Evolutionary conservation across 2,113 vertebrate species (phyloP).

Genomic region (Indicator indicator): DNA sequence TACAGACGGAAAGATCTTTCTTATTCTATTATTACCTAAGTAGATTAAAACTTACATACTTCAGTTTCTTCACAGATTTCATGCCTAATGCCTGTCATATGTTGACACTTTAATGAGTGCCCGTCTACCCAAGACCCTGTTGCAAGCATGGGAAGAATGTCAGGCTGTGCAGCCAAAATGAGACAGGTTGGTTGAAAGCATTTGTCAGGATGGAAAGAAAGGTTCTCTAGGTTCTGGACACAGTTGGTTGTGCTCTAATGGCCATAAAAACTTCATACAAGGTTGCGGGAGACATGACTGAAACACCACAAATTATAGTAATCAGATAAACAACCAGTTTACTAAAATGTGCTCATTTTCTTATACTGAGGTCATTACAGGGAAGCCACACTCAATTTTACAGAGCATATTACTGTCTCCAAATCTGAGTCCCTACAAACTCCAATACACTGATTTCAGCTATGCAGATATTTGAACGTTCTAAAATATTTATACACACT

Average conservation of each 20-base stretch:
- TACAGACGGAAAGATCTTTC: neutral
- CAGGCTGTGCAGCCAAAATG: neutral
- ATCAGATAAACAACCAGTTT: neutral
- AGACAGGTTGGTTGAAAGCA: neutral
- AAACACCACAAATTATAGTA: neutral
- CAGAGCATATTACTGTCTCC: neutral
- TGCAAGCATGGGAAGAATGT: neutral
- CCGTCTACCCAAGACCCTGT: conserved; percentile 15
- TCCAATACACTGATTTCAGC: neutral
- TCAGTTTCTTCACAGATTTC: neutral
- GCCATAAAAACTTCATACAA: neutral
- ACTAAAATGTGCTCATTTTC: neutral
- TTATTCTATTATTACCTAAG: neutral
- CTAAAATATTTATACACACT: neutral
- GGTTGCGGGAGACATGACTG: neutral
- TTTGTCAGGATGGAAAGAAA: neutral
- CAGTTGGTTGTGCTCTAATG: neutral
- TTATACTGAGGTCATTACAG: neutral
- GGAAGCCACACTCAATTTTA: neutral
- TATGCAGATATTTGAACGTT: neutral
- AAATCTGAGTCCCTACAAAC: neutral
- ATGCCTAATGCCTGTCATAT: neutral
- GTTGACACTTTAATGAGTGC: neutral
- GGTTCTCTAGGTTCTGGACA: neutral
- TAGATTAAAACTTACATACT: neutral